Evolutionary conservation across 2,797 vertebrate genomes (phyloP).

Genomic region (Hypotaenidia okinawae): DNA sequence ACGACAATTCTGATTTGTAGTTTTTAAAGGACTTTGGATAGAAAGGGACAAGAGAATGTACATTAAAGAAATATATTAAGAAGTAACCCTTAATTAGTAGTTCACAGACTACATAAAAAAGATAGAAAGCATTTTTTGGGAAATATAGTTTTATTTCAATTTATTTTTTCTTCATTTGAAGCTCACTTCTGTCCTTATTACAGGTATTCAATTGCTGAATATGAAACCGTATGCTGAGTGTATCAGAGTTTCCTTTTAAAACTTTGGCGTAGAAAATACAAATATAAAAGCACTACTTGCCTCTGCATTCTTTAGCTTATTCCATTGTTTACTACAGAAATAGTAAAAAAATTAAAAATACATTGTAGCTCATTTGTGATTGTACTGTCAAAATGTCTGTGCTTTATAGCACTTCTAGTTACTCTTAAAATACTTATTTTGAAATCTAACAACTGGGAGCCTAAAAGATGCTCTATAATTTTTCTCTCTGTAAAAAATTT

Average conservation of each 20-base stretch:
- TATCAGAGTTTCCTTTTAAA: not conserved
- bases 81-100: not conserved
- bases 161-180: not conserved
- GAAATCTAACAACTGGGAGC: not conserved
- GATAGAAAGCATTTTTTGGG: not conserved
- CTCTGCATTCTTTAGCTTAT: not conserved
- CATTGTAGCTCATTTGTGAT: not conserved
- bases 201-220: not conserved
- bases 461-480: not conserved
- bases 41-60: not conserved
- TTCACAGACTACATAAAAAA: not conserved
- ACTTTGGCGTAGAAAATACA: not conserved
- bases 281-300: not conserved
- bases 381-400: not conserved
- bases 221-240: not conserved
- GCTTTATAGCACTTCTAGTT: not conserved
- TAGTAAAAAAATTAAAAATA: not conserved
- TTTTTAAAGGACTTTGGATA: not conserved
- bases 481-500: not conserved
- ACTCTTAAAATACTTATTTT: not conserved
- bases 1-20: not conserved
- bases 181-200: not conserved
- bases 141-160: not conserved
- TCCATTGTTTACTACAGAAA: not conserved
- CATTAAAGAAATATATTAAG: not conserved